These are phyloP conservation scores for Antennarius striatus DNA, from an alignment of 2,113 vertebrate genomes.

Conservation along the genomic window DNA sequence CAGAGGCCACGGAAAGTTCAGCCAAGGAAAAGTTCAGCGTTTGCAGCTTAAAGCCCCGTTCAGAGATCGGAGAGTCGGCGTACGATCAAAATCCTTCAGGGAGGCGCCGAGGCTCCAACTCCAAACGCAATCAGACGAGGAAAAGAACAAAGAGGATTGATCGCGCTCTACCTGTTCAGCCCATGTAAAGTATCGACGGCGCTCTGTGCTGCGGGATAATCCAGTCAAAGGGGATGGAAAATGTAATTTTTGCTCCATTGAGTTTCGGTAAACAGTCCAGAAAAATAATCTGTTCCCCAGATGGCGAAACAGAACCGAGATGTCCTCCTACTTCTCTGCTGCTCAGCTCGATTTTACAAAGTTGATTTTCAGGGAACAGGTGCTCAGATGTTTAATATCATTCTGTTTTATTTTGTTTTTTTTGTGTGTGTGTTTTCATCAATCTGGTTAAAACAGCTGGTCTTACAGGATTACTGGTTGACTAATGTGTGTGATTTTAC, in stretches of 20 bases:
- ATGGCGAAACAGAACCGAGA: conserved; percentile 19
- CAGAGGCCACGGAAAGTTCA: conserved; percentile 8
- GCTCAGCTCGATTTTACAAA: too few species aligned
- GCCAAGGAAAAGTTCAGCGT: conserved; percentile 38
- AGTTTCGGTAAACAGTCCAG: conserved; percentile 34
- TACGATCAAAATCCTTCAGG: conserved; percentile 27
- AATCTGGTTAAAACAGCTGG: too few species aligned
- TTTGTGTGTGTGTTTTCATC: too few species aligned
- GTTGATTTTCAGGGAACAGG: too few species aligned
- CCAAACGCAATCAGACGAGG: conserved; percentile 45
- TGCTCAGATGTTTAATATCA: too few species aligned
- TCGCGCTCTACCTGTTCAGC: conserved; percentile 45
- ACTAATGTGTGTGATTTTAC: too few species aligned
- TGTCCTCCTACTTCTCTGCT: conserved; percentile 8
- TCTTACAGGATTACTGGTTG: too few species aligned
- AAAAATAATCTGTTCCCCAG: conserved; percentile 33
- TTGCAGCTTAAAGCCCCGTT: conserved; percentile 34
- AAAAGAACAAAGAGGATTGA: conserved; percentile 52
- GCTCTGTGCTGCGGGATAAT: conserved; percentile 23
- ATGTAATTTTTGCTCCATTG: conserved; percentile 22
- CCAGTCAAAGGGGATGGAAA: conserved; percentile 24
- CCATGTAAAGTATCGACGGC: conserved; percentile 44
- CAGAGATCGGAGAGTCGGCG: too few species aligned
- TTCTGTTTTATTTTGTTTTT: too few species aligned
- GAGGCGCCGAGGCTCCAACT: conserved; percentile 16